A percentile compares a stretch with the other conserved stretches of the same genome.
phyloP scores from a whole-genome alignment of 2,888 invertebrate species.

The Conomelus anceps region DNA sequence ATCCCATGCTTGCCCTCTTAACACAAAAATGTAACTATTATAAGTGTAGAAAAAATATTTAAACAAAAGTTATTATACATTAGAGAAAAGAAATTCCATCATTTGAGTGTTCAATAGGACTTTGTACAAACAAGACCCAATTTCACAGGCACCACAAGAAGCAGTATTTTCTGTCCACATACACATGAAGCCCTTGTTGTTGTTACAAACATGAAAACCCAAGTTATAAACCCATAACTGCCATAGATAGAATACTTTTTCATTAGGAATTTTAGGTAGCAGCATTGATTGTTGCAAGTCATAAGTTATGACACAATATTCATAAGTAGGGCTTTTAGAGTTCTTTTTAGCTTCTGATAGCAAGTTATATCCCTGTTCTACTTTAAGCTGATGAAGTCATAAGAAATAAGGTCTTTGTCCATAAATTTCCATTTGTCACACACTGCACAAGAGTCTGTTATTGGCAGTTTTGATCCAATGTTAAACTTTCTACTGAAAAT shows the following conservation, averaged over 20 bases:
- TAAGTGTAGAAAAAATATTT: no score
- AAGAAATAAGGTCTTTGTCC: neutral
- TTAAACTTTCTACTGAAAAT: neutral
- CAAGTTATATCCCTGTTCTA: neutral
- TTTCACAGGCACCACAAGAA: constrained; percentile 16
- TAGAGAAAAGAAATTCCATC: no score
- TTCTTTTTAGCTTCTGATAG: neutral
- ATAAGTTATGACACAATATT: neutral
- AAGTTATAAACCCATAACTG: constrained; percentile 8
- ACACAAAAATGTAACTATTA: no score
- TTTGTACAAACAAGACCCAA: constrained; percentile 15
- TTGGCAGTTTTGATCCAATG: neutral
- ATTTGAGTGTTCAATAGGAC: no score
- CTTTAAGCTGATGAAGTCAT: neutral
- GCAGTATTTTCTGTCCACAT: constrained; percentile 12
- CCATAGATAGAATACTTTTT: constrained; percentile 4
- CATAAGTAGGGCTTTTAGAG: neutral
- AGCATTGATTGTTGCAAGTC: neutral
- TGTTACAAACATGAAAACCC: constrained; percentile 13
- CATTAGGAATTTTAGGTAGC: constrained; percentile 1
- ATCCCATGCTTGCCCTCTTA: no score
- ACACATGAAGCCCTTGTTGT: constrained; percentile 10
- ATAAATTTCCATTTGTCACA: neutral
- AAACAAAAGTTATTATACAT: no score
- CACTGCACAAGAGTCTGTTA: constrained; percentile 1